phyloP scores from a whole-genome alignment of 2,113 vertebrate species.

The Pseudopodoces humilis region DNA sequence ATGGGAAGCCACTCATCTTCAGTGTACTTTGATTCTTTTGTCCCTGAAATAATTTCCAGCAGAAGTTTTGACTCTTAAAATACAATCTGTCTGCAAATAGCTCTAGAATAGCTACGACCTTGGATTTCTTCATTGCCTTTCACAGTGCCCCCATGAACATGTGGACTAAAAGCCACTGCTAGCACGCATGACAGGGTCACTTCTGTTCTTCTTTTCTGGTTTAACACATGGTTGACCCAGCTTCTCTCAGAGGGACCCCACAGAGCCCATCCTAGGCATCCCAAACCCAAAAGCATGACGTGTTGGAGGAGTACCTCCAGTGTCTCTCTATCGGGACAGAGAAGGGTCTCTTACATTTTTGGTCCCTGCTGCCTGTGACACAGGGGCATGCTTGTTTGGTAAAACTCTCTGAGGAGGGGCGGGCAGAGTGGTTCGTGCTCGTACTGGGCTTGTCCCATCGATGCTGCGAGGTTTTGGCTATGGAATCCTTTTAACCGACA shows the following conservation, averaged over 20 bases:
- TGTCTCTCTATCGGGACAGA: fast-evolving
- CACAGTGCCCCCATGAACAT: neutral
- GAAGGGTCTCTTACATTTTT: fast-evolving
- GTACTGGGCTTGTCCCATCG: fast-evolving
- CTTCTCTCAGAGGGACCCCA: neutral
- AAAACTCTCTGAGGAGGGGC: fast-evolving
- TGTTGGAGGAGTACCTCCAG: neutral
- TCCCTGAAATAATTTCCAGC: neutral
- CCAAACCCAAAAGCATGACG: neutral
- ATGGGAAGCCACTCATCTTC: neutral
- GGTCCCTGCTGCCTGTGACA: neutral
- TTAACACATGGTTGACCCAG: fast-evolving
- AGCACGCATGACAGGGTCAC: neutral
- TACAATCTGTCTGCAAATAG: neutral
- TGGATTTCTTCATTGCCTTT: neutral
- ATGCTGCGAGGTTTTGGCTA: neutral
- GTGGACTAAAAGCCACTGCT: neutral
- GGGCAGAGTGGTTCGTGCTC: fast-evolving
- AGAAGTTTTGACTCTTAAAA: neutral
- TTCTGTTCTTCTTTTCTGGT: neutral
- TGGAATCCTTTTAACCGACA: neutral
- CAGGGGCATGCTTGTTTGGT: fast-evolving
- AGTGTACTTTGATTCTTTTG: neutral
- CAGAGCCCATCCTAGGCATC: neutral
- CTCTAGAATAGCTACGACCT: neutral